Evolutionary conservation across 2,113 vertebrate species (phyloP).

Genomic region (Psittacula cyanocephala): DNA sequence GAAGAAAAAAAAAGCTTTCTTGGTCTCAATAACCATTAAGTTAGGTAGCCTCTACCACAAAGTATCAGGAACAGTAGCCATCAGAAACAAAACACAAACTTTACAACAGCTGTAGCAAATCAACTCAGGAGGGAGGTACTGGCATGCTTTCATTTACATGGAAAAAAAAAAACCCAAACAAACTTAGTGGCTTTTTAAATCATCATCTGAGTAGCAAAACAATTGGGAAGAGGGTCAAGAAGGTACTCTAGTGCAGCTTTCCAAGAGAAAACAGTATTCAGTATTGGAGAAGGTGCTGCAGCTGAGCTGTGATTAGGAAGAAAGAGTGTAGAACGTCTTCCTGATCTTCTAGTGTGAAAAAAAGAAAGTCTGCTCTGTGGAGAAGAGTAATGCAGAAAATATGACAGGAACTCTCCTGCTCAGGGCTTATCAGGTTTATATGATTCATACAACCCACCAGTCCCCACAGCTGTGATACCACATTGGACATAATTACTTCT

Average conservation of each 20-base stretch:
- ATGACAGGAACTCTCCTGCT: neutral
- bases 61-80: neutral
- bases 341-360: neutral
- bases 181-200: neutral
- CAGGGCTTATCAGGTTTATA: neutral
- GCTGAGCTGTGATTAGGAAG: neutral
- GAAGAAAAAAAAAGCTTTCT: neutral
- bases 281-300: neutral
- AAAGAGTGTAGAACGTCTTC: neutral
- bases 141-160: neutral
- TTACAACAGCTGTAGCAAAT: neutral
- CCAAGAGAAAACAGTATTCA: neutral
- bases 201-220: neutral
- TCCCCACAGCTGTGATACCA: neutral
- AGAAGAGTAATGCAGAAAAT: neutral
- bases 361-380: neutral
- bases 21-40: neutral
- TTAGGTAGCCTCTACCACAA: neutral
- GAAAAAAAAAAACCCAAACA: neutral
- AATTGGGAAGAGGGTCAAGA: neutral
- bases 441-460: neutral
- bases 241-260: neutral
- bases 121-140: neutral
- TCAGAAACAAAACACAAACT: neutral
- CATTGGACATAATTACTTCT: neutral